Percentiles rank a stretch among this genome's conserved stretches.
phyloP scores from a whole-genome alignment of 2,888 invertebrate genomes.

The Drosophila picticornis region DNA sequence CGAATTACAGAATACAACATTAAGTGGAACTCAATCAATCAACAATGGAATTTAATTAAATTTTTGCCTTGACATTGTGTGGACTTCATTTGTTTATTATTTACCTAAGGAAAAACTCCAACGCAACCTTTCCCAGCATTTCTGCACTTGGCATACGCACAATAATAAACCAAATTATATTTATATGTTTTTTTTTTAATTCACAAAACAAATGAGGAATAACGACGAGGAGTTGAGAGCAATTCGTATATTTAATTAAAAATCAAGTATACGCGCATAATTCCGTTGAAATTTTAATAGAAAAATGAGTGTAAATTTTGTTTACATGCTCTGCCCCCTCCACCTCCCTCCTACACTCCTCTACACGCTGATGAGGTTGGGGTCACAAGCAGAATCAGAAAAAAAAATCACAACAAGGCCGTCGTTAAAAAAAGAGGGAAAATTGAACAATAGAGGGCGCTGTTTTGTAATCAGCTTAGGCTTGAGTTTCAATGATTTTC shows the following conservation, averaged over 20 bases:
- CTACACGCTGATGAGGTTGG: slow-evolving; percentile 21
- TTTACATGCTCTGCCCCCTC: not conserved
- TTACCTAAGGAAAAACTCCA: not conserved
- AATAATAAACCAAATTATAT: slow-evolving; percentile 15
- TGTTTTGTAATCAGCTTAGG: slow-evolving; percentile 73
- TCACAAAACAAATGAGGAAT: not conserved
- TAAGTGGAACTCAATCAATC: not conserved
- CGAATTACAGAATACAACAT: not conserved
- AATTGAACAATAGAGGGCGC: slow-evolving; percentile 33
- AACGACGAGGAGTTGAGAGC: not conserved
- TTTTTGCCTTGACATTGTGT: slow-evolving; percentile 11
- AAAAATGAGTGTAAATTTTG: slow-evolving; percentile 4
- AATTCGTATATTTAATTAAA: slow-evolving; percentile 50
- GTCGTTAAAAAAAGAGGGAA: slow-evolving; percentile 11
- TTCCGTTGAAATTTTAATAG: slow-evolving; percentile 31
- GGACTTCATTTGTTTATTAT: slow-evolving; percentile 16
- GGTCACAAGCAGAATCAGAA: slow-evolving; percentile 8
- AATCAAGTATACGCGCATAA: not conserved
- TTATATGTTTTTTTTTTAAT: not conserved
- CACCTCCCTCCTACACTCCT: not conserved
- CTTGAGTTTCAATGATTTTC: slow-evolving; percentile 50
- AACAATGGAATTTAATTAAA: slow-evolving; percentile 43
- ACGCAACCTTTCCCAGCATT: not conserved
- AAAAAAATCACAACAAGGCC: slow-evolving; percentile 36
- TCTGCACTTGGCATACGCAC: slow-evolving; percentile 44